phyloP scores from a whole-genome alignment of 2,113 vertebrate genomes.

The Psilopogon haemacephalus region DNA sequence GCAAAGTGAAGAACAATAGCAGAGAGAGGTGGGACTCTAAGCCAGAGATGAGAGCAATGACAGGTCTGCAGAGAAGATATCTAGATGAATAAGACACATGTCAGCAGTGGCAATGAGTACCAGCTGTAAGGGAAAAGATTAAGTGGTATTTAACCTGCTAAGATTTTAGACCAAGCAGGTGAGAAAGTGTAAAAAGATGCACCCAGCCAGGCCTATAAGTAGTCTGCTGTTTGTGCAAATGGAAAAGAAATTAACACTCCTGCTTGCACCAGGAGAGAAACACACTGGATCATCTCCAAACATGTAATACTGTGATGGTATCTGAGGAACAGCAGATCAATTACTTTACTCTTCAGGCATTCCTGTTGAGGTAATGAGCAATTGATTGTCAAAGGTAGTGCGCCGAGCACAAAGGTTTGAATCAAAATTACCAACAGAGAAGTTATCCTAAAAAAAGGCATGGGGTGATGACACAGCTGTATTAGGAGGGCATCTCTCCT shows the following conservation, averaged over 20 bases:
- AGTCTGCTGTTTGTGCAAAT: neutral
- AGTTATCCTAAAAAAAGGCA: constrained; percentile 9
- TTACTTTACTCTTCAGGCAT: constrained; percentile 3
- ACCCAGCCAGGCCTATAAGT: constrained; percentile 1
- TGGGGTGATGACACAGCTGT: neutral
- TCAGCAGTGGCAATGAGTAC: neutral
- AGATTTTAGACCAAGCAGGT: constrained; percentile 11
- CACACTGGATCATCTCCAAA: constrained; percentile 1
- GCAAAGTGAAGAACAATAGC: constrained; percentile 59
- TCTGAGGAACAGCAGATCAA: constrained; percentile 22
- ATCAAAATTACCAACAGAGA: constrained; percentile 22
- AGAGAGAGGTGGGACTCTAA: constrained; percentile 29
- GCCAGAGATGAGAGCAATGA: constrained; percentile 19
- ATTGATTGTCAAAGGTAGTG: constrained; percentile 32
- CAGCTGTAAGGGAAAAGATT: constrained; percentile 25
- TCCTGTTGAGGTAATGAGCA: constrained; percentile 37
- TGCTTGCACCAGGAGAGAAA: constrained; percentile 27
- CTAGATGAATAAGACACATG: neutral
- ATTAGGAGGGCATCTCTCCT: neutral
- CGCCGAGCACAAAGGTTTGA: neutral
- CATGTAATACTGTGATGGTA: neutral
- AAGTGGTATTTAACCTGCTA: neutral
- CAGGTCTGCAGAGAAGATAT: constrained; percentile 41
- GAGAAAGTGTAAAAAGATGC: neutral
- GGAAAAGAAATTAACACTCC: constrained; percentile 40